Evolutionary conservation across 2,888 invertebrate species (phyloP), one percentile per base, ranked within the genome.

Genomic region (Dendrolimus pini): DNA sequence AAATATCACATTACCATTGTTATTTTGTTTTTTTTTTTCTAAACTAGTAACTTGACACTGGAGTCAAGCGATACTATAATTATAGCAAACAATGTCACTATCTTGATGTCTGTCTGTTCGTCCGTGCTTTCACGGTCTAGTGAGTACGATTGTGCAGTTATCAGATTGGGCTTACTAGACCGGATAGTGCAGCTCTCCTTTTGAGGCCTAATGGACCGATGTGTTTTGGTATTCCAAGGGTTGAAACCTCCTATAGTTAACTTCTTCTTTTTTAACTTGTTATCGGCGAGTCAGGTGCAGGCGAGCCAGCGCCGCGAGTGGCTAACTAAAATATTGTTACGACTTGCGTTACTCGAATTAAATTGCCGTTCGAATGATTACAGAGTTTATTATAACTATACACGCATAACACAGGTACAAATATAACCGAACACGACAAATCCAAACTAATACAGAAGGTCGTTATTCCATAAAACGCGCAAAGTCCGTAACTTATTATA

Each of bases 81-180:
- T 83, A 82, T 66, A 65, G 64, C 78, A 83, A 85, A 85, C 83
- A 85, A 84, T 78, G 78, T 68, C 72, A 75, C 74, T 80, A 83
- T 82, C 80, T 67, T 70, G 75, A 74, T 72, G 61, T 61, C 55
- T 59, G 67, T 65, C 61, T 69, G 65, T 62, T 78, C 74, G 68
- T 62, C 70, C 75, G 73, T 66, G 63, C 47, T 9, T 47, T 47
- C 12, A 60, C 62, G 57, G 65, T 62, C 60, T 58, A 30, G 30
- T 30, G 54, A 47, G 9, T 9, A 9, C 47, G 47, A 47, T 47
- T 14, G 54, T 7, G 65, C 58, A 65, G 63, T 60, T 54, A 54
- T 54, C 18, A 18, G 14, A 18, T 14, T 10, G 18, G 14, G 14
- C 54, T 30, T 10, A 54, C 9, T 54, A 30, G 14, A 41, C 14